Conservation (phyloP, 2,797 vertebrate species). For the Crocidura indochinensis region DNA sequence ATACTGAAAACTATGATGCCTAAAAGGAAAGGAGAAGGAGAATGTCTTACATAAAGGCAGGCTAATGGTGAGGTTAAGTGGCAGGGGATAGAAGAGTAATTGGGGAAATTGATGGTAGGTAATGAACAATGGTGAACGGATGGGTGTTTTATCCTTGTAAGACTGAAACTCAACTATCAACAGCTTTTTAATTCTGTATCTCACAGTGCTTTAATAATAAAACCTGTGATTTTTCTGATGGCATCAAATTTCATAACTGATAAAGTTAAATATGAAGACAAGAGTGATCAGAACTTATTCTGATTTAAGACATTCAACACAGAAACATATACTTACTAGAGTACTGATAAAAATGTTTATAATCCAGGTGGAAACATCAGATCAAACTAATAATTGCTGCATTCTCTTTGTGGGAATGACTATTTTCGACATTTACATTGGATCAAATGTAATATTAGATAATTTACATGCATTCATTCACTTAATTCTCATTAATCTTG, state of each 20-base stretch:
- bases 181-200: too few relatives aligned
- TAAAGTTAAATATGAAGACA: background rate
- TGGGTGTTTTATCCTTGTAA: too few relatives aligned
- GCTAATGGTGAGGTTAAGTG: too few relatives aligned
- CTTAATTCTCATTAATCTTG: conserved; percentile 17
- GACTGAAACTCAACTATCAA: too few relatives aligned
- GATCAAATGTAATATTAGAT: background rate
- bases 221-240: conserved; percentile 23
- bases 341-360: background rate
- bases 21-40: too few relatives aligned
- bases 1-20: too few relatives aligned
- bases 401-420: background rate
- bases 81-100: too few relatives aligned
- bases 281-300: background rate
- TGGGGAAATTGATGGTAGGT: too few relatives aligned
- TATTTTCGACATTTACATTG: background rate
- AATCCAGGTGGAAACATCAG: background rate
- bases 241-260: background rate
- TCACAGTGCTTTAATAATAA: too few relatives aligned
- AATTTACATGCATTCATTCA: background rate
- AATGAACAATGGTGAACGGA: too few relatives aligned
- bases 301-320: background rate
- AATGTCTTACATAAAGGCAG: too few relatives aligned
- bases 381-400: background rate
- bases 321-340: background rate